Base-by-base conservation (phyloP, 2,113 vertebrate species). In the Hyperoodon ampullatus region DNA sequence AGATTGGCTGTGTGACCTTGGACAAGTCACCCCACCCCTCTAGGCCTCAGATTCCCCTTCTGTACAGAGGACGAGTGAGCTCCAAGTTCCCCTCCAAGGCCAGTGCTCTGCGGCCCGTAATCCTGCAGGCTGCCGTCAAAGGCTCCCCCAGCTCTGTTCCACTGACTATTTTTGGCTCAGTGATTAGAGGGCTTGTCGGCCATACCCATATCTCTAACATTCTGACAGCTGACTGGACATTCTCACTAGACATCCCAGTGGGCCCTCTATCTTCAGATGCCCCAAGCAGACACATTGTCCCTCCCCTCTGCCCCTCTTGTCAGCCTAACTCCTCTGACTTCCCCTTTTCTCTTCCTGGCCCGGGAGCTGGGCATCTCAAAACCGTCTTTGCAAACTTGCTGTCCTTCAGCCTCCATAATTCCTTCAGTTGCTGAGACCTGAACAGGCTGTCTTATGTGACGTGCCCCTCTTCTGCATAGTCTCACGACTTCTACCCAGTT, bases 41-140 rank as follows among this genome's bases (percentile, higher is more conserved):
- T 1, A 30, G 61, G 61, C 47, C 71, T 84, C 77, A 24, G 8
- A 28, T 14, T 9, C 18, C 55, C 21, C 61, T n/a, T 44, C 77
- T 28, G 18, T 4, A 4, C 24, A 12, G 39, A 61, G 26, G 28
- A 60, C 23, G 39, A 2, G 1, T 6, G n/a, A 39, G 23, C 47
- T 19, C 39, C 61, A 6, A 2, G 26, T 19, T 8, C 33, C 28
- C 60, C 4, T 30, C 35, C 7, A 1, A 83, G 42, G 30, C 3
- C 11, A 0, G 4, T 6, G 14, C 10, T 53, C 39, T 28, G 2
- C 6, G 28, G 19, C 19, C 28, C 39, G 1, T 5, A 6, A 30
- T 6, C 19, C 53, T 6, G 2, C 8, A 33, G 75, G 16, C 47
- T 26, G 35, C 50, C 33, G 4, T 23, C 30, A 58, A 26, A 61